Evolutionary conservation across 2,888 invertebrate genomes (phyloP).

Genomic region (Sesamia inferens): DNA sequence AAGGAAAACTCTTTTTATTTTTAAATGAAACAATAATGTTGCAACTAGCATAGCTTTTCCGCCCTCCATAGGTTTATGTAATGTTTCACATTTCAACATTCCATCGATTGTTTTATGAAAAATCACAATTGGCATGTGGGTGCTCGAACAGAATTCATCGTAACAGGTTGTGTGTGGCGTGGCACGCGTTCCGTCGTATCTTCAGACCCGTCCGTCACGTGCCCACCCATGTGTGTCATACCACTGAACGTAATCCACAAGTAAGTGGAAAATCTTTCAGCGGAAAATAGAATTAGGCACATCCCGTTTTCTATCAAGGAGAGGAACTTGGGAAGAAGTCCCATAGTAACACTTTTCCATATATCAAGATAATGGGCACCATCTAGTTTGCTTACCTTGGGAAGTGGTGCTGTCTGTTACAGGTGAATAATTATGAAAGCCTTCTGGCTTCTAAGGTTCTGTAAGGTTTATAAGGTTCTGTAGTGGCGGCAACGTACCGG

Average conservation of each 20-base stretch:
- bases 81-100: no score
- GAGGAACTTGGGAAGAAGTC: background rate
- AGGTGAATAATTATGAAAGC: background rate
- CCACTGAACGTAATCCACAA: constrained; percentile 16
- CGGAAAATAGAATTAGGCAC: constrained; percentile 38
- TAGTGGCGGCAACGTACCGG: no score
- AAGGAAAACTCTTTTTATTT: no score
- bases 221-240: constrained; percentile 23
- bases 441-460: no score
- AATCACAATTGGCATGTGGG: no score
- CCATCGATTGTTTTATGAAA: no score
- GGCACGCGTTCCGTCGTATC: constrained; percentile 7
- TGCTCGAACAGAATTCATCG: background rate
- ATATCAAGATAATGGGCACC: constrained; percentile 11
- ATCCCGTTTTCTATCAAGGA: constrained; percentile 29
- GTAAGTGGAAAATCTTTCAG: constrained; percentile 43
- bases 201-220: constrained; percentile 13
- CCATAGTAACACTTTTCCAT: constrained; percentile 15
- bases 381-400: constrained; percentile 8
- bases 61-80: no score
- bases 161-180: background rate
- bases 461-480: no score
- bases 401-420: background rate
- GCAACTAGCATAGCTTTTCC: no score
- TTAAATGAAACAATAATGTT: no score